phyloP scores from a whole-genome alignment of 2,888 invertebrate genomes.

The Xylophagus ater region DNA sequence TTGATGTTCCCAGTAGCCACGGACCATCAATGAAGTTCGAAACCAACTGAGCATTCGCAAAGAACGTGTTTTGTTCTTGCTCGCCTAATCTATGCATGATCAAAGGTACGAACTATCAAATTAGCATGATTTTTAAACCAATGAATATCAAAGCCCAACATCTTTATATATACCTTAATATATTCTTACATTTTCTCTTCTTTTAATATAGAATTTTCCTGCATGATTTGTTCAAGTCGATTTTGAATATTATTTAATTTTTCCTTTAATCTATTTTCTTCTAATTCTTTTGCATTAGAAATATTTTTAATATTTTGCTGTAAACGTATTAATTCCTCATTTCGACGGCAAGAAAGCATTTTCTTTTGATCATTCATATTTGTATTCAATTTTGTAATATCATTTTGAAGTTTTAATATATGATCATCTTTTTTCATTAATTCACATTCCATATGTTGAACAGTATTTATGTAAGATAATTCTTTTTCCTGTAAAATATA shows the following conservation, averaged over 20 bases:
- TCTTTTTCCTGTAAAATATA: constrained; percentile 23
- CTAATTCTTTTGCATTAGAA: constrained; percentile 28
- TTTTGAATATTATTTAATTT: constrained; percentile 26
- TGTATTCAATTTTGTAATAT: constrained; percentile 27
- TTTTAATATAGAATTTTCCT: constrained; percentile 26
- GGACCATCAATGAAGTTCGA: too few species aligned
- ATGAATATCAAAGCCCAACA: too few species aligned
- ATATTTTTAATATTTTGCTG: constrained; percentile 28
- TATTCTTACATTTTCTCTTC: constrained; percentile 24
- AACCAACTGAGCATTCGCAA: too few species aligned
- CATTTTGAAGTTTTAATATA: constrained; percentile 26
- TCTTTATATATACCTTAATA: too few species aligned
- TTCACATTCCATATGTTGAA: constrained; percentile 28
- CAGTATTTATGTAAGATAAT: constrained; percentile 22
- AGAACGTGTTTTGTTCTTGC: too few species aligned
- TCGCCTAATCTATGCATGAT: too few species aligned
- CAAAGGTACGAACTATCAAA: too few species aligned
- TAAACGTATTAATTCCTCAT: constrained; percentile 25
- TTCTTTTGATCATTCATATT: constrained; percentile 27
- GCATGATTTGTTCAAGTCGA: constrained; percentile 26
- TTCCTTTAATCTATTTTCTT: constrained; percentile 29
- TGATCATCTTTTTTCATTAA: constrained; percentile 24
- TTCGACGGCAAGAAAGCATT: constrained; percentile 24
- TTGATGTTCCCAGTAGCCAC: too few species aligned
- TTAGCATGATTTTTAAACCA: too few species aligned